These are phyloP conservation scores for Ferdinandea cuprea DNA, from an alignment of 2,888 invertebrate genomes.

Conservation along the genomic window DNA sequence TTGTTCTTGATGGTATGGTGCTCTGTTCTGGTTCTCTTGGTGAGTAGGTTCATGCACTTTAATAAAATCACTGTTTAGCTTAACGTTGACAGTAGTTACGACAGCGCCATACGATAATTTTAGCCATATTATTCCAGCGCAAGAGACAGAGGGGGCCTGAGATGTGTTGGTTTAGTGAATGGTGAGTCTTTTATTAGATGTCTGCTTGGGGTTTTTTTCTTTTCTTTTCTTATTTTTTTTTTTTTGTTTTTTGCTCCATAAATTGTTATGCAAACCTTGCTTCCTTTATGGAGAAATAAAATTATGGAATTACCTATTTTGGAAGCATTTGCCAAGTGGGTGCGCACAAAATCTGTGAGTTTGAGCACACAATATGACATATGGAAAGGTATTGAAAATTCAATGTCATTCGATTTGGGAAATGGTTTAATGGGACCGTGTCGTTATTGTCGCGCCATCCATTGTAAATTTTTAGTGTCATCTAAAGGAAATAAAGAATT, in stretches of 20 bases:
- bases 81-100: slow-evolving; percentile 57
- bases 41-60: slow-evolving; percentile 57
- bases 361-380: slow-evolving; percentile 31
- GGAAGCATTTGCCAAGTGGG: slow-evolving; percentile 30
- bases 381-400: slow-evolving; percentile 19
- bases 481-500: slow-evolving; percentile 20
- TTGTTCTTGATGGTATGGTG: not conserved
- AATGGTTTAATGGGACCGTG: slow-evolving; percentile 10
- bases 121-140: slow-evolving; percentile 26
- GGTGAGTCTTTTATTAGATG: not conserved
- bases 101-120: slow-evolving; percentile 36
- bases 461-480: slow-evolving; percentile 24
- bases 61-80: slow-evolving; percentile 65
- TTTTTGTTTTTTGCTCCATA: not conserved
- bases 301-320: slow-evolving; percentile 56
- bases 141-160: too few species aligned
- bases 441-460: not conserved
- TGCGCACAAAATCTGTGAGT: slow-evolving; percentile 33
- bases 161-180: too few species aligned
- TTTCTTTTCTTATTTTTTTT: too few species aligned
- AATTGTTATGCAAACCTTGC: slow-evolving; percentile 7
- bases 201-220: too few species aligned
- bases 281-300: slow-evolving; percentile 13
- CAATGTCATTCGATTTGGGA: slow-evolving; percentile 33
- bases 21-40: slow-evolving; percentile 1